phyloP scores from a whole-genome alignment of 2,797 vertebrate genomes.

The Hyperoplus lanceolatus region DNA sequence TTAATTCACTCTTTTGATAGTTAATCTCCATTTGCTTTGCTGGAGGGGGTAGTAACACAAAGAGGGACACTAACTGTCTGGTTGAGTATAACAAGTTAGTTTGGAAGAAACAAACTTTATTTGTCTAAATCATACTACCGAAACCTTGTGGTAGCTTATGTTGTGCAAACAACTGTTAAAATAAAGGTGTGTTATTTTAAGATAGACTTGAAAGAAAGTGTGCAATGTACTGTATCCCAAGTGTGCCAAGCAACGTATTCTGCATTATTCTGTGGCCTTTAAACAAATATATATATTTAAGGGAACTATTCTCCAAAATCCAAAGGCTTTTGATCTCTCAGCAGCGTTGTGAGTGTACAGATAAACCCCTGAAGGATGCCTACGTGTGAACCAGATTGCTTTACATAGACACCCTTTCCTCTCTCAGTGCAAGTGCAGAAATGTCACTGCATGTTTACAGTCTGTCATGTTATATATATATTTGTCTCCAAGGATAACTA shows the following conservation, averaged over 20 bases:
- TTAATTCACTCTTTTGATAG: too few relatives aligned
- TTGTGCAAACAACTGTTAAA: background rate
- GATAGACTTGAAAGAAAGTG: background rate
- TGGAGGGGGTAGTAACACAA: background rate
- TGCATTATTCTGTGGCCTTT: background rate
- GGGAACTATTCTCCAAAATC: background rate
- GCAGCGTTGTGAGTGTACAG: background rate
- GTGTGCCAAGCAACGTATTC: too few relatives aligned
- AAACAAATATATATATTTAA: background rate
- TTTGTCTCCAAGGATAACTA: conserved; percentile 28
- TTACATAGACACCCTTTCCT: background rate
- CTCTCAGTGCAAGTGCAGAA: background rate
- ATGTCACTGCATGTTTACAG: conserved; percentile 12
- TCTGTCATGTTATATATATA: conserved; percentile 27
- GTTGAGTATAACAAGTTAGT: background rate
- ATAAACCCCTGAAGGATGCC: background rate
- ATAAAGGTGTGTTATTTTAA: background rate
- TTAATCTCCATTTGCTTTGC: background rate
- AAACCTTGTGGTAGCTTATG: background rate
- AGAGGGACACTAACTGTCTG: too few relatives aligned
- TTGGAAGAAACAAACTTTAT: background rate
- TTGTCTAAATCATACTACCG: background rate
- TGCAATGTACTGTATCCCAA: too few relatives aligned
- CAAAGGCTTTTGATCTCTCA: background rate
- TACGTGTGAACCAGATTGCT: background rate